Evolutionary conservation across 1,140 invertebrate species (phyloP), one percentile per base, ranked within the genome.

Genomic region (Orchestia grillus): DNA sequence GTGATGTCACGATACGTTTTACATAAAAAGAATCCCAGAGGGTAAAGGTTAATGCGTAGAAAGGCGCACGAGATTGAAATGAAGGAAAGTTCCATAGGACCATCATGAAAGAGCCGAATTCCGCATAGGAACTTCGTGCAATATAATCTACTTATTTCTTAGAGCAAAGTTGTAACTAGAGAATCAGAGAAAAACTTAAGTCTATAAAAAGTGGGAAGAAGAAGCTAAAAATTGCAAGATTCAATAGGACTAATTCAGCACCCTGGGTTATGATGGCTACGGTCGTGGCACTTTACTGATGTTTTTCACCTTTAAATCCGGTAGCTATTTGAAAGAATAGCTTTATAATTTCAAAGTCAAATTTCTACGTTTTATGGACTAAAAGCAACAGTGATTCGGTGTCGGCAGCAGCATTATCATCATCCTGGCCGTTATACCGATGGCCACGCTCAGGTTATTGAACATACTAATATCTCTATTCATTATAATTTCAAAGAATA

Each of bases 91-190:
- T 77, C 62, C 62, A 77, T 28, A 77, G 62, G 62, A 36, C 62
- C 62, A 77, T 77, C 62, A 77, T 77, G 36, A 77, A 77, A 77
- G 28, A 77, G 62, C 62, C 62, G 62, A 77, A 28, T 77, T 77
- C 62, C 11, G 36, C 62, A 77, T 90, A 90, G 88, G 88, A 90
- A 90, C 88, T 90, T 90, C 43, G 41, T 44, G 43, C 44, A 44
- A 94, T 94, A 94, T 45, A 44, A 45, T 45, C 43, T 94, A 94
- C 36, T 40, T 45, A 94, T 44, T 11, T 45, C 92, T 94, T 94
- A 94, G 43, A 94, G 92, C 92, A 94, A 94, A 94, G 92, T 94
- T 45, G 92, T 94, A 94, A 94, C 92, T 94, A 94, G 92, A 94
- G 92, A 94, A 94, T 45, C 43, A 94, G 92, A 94, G 92, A 94